Base-by-base conservation (phyloP, 2,888 invertebrate genomes). In the Microctonus aethiopoides region DNA sequence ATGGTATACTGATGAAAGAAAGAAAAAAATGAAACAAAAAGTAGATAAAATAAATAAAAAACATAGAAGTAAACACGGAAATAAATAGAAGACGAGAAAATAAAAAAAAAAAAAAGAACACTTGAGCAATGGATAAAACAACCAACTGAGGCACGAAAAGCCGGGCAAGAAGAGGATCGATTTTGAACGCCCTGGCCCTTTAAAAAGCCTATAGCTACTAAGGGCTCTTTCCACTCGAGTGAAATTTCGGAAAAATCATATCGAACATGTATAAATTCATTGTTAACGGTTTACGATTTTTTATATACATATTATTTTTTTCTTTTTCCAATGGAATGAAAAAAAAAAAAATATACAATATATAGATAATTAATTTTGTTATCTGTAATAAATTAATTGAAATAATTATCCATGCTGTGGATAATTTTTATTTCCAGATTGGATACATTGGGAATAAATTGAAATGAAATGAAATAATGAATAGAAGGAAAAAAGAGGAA, bases 91-190 rank as follows among this genome's bases (percentile, higher is more conserved):
- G 36, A 36, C 32, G 3, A 36, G 1, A 36, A 36, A 10, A 36
- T 10, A 10, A 36, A 10, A 36, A 10, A 10, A 36, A 24, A 26
- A 56, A 32, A 56, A 56, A 65, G 29, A 56, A 16, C 67, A 51
- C 60, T 60, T 46, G 34, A 51, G 46, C 57, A 34, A 57, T 16
- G 46, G 34, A 46, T 29, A 32, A 59, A 13, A 13, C 13, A 29
- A 51, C 51, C 52, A 36, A 46, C 56, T 65, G 22, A 65, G 24
- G 36, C 34, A 32, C 56, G 26, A 54, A 65, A 54, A 65, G 22
- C 64, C n/a, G n/a, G 10, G 54, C 20, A 54, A 22, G 52, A 24
- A 65, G 32, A 56, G 11, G 10, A 54, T 54, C 54, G 36, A 54
- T 54, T 41, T 13, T 54, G 24, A 16, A 54, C 32, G 36, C 34